These are phyloP conservation scores for Herpailurus yagouaroundi DNA, from an alignment of 2,113 vertebrate genomes.

Conservation along the genomic window DNA sequence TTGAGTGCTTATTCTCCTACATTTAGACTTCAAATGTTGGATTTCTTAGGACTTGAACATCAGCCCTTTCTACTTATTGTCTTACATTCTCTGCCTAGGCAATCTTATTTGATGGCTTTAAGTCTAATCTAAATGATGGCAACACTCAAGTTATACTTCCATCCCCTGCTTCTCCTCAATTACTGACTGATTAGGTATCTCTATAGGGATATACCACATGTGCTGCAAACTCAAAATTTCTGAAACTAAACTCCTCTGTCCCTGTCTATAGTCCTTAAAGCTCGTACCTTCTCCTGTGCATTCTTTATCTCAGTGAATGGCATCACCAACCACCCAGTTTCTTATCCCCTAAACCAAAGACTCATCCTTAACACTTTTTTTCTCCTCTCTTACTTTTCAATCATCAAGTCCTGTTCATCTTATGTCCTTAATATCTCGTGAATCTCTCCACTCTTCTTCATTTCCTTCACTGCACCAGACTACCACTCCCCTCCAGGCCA, in stretches of 20 bases:
- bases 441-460: neutral
- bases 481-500: neutral
- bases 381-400: neutral
- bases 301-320: neutral
- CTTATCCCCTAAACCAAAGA: neutral
- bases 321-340: neutral
- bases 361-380: neutral
- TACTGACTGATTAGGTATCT: conserved; percentile 14
- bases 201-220: neutral
- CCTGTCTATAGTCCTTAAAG: neutral
- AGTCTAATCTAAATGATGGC: conserved; percentile 2
- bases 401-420: neutral
- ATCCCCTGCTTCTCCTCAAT: neutral
- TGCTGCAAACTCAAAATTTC: neutral
- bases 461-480: neutral
- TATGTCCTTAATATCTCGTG: neutral
- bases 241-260: neutral
- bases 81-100: neutral
- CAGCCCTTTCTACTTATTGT: neutral
- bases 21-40: neutral
- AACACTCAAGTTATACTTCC: conserved; percentile 30
- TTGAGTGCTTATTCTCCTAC: neutral
- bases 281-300: neutral
- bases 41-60: neutral
- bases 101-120: neutral